Evolutionary conservation across 2,113 vertebrate species (phyloP), one percentile per base, ranked within the genome.

Genomic region (Zapornia atra): DNA sequence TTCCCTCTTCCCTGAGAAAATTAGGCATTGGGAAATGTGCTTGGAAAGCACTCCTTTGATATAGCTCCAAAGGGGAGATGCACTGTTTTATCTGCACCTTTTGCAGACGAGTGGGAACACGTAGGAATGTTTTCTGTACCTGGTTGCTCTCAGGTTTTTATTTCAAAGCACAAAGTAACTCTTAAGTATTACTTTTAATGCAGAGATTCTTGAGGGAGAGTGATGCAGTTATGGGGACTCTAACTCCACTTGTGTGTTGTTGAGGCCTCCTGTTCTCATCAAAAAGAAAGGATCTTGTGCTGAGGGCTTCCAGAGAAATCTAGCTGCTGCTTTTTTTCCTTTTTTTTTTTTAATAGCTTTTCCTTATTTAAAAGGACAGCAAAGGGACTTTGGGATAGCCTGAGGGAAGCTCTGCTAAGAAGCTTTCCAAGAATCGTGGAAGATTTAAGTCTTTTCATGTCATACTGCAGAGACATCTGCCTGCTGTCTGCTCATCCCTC

Each of bases 1-100:
- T 86, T 77, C 18, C 22, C 33, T 46, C 64, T 82, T 60, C 25
- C 22, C 77, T 66, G 26, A 71, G 38, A 68, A 90, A 91, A 92
- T 53, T 10, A 68, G 34, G 81, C 89, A 61, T 82, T 76, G 83
- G 90, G 95, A 93, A 90, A 42, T 34, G 2, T 0, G 0, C 60
- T 86, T 48, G 64, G 22, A 36, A 88, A 81, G 19, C 6, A 19
- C 61, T 92, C 46, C 88, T 96, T 95, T 96, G 94, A 91, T 94
- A 25, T 0, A 5, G 24, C n/a, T 94, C 89, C 61, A 57, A 4
- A 34, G 78, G 50, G 82, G 42, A 63, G 42, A 29, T 40, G 46
- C 51, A 51, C 66, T 72, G 59, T 20, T 90, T 75, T 17, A 18
- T 22, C 69, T 75, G 31, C 36, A 28, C 78, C 82, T 82, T 34